A percentile compares a stretch with the other conserved stretches of the same genome.
Conservation (phyloP, 2,113 vertebrate genomes). For the Mellivora capensis region DNA sequence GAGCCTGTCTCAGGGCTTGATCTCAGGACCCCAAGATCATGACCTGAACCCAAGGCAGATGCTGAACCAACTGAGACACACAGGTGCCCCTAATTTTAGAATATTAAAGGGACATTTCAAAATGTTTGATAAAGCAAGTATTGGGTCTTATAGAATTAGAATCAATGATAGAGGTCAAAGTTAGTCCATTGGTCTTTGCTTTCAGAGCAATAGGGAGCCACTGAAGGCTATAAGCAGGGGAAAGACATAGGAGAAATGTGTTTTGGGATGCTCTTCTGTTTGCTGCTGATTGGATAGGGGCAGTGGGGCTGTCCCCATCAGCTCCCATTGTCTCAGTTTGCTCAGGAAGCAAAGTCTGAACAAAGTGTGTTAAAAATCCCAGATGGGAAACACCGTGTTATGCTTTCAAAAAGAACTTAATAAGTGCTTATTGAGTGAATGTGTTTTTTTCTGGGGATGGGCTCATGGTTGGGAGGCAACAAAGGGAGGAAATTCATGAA, state of each 20-base stretch:
- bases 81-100: not conserved
- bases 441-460: not conserved
- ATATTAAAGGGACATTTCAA: not conserved
- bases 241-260: not conserved
- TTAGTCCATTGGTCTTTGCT: not conserved
- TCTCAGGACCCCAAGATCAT: not conserved
- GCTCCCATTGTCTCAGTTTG: not conserved
- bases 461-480: not conserved
- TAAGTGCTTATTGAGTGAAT: not conserved
- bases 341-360: not conserved
- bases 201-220: not conserved
- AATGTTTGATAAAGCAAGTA: not conserved
- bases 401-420: not conserved
- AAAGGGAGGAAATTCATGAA: not conserved
- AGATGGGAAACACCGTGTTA: not conserved
- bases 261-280: not conserved
- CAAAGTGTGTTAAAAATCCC: not conserved
- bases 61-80: not conserved
- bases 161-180: not conserved
- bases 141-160: not conserved
- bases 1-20: not conserved
- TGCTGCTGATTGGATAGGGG: not conserved
- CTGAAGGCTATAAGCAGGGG: not conserved
- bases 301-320: not conserved
- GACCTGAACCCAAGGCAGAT: not conserved